A percentile compares a stretch with the other conserved stretches of the same genome.
Evolutionary conservation across 2,113 vertebrate genomes (phyloP).

Genomic region (Cinclus mexicanus): DNA sequence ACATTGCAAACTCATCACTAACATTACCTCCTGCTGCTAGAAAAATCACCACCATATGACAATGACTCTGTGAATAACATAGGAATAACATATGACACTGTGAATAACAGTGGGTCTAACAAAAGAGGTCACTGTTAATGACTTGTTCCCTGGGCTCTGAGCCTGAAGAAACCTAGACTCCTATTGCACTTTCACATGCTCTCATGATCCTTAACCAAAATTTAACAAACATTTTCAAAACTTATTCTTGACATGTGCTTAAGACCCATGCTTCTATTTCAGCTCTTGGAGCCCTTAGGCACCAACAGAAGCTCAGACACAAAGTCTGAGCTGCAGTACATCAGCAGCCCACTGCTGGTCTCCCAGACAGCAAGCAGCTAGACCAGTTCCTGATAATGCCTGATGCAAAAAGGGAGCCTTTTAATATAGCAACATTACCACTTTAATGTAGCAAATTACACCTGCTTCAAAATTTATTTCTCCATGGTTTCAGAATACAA

Average conservation of each 20-base stretch:
- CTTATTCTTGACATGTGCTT: not conserved
- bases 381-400: fast-evolving
- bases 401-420: not conserved
- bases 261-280: not conserved
- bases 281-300: not conserved
- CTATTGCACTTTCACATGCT: not conserved
- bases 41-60: not conserved
- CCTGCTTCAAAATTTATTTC: not conserved
- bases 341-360: not conserved
- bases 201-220: not conserved
- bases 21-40: not conserved
- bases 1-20: not conserved
- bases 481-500: not conserved
- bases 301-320: too few relatives aligned
- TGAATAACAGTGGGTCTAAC: not conserved
- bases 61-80: not conserved
- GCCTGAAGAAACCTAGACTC: not conserved
- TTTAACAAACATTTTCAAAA: not conserved
- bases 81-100: too few relatives aligned
- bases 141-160: not conserved
- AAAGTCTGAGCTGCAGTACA: not conserved
- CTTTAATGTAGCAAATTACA: not conserved
- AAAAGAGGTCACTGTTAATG: not conserved
- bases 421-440: not conserved
- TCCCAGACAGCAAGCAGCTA: fast-evolving